These are phyloP conservation scores for Horisme vitalbata DNA, from an alignment of 2,888 invertebrate genomes.

Conservation along the genomic window DNA sequence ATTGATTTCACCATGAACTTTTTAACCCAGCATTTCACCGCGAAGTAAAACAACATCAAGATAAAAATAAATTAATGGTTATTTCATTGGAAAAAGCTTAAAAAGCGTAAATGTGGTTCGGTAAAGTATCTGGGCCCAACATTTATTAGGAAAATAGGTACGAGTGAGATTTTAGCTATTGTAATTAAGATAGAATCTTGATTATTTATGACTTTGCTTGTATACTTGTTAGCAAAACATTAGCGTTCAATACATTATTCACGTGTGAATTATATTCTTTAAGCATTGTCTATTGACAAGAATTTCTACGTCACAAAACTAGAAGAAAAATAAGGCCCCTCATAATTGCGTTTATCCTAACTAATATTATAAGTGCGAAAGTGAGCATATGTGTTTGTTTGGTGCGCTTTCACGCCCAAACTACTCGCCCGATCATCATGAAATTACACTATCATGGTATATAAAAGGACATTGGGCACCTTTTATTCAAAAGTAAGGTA, in stretches of 20 bases:
- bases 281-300: too few species aligned
- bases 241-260: background rate
- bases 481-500: too few species aligned
- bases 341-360: too few species aligned
- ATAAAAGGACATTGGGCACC: too few species aligned
- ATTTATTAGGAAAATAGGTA: conserved; percentile 32
- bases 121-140: conserved; percentile 22
- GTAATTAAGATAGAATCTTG: conserved; percentile 34
- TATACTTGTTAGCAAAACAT: conserved; percentile 23
- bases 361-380: too few species aligned
- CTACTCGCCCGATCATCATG: too few species aligned
- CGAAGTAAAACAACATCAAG: conserved; percentile 35
- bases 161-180: conserved; percentile 28
- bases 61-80: conserved; percentile 48
- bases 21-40: conserved; percentile 33
- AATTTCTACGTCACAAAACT: too few species aligned
- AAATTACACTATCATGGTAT: too few species aligned
- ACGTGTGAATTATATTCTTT: too few species aligned
- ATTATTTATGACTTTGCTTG: conserved; percentile 31
- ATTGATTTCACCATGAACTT: background rate
- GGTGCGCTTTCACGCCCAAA: too few species aligned
- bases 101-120: conserved; percentile 26
- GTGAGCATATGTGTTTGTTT: too few species aligned
- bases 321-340: too few species aligned
- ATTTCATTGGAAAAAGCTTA: conserved; percentile 50